These are phyloP conservation scores for Hedya salicella DNA, from an alignment of 2,888 invertebrate genomes.

Conservation along the genomic window DNA sequence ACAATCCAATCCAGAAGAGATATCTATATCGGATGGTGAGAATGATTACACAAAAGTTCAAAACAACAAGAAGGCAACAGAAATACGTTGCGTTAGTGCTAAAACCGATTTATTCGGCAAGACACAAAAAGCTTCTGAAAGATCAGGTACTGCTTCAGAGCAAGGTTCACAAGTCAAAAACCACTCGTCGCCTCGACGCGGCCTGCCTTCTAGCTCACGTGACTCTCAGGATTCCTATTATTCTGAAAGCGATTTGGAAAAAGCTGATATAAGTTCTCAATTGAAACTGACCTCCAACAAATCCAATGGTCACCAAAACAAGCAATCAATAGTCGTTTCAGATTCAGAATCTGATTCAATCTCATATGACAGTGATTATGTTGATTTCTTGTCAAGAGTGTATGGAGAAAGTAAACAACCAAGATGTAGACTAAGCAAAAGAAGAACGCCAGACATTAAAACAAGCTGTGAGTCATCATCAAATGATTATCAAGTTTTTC, in stretches of 20 bases:
- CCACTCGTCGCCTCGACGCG: constrained; percentile 61
- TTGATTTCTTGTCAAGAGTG: constrained; percentile 74
- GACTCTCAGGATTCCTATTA: constrained; percentile 71
- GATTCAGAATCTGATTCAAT: constrained; percentile 73
- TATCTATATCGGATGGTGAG: constrained; percentile 69
- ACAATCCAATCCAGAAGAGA: constrained; percentile 76
- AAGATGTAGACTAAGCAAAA: constrained; percentile 65
- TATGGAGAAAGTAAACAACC: constrained; percentile 67
- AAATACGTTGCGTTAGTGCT: constrained; percentile 65
- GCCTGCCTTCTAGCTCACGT: constrained; percentile 68
- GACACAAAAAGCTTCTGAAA: constrained; percentile 53
- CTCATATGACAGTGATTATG: constrained; percentile 74
- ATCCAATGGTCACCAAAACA: constrained; percentile 17
- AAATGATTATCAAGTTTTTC: constrained; percentile 55
- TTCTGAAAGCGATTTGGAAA: constrained; percentile 68
- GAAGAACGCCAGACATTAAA: constrained; percentile 47
- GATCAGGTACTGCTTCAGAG: constrained; percentile 60
- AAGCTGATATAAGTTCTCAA: constrained; percentile 51
- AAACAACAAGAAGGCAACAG: constrained; percentile 47
- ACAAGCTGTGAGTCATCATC: constrained; percentile 50
- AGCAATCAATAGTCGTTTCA: constrained; percentile 45
- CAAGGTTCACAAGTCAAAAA: constrained; percentile 59
- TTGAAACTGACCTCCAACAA: constrained; percentile 46
- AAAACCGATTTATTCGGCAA: constrained; percentile 68
- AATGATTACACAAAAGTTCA: constrained; percentile 54